Percentiles rank a stretch among this genome's conserved stretches.
These are phyloP conservation scores for Myocastor coypus DNA, from an alignment of 2,113 vertebrate genomes.

Conservation along the genomic window DNA sequence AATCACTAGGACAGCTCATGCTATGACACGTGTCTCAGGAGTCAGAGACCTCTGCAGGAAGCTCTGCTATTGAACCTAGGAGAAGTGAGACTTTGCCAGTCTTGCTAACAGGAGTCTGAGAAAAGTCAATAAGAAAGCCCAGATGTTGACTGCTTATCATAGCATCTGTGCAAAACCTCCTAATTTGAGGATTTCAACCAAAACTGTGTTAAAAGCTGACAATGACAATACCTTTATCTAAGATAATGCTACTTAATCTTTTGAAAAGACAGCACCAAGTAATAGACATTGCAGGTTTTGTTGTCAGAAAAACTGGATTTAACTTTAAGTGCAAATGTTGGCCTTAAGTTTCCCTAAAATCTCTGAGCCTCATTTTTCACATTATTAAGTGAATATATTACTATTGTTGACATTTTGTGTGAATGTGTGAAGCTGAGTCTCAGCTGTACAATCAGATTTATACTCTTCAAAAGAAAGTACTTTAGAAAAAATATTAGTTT, in stretches of 20 bases:
- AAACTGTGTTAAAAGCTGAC: neutral
- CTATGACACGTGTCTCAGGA: neutral
- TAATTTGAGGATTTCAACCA: neutral
- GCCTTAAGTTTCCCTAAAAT: neutral
- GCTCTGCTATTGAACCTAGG: neutral
- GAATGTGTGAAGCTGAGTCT: neutral
- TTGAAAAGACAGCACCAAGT: neutral
- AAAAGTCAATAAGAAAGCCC: neutral
- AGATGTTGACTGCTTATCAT: neutral
- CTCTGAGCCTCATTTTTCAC: neutral
- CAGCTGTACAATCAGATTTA: neutral
- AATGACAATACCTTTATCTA: neutral
- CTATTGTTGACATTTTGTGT: neutral
- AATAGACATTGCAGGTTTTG: neutral
- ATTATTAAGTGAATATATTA: neutral
- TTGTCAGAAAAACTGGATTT: conserved; percentile 21
- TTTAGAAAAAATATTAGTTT: conserved; percentile 23
- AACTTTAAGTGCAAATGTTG: neutral
- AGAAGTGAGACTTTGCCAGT: neutral
- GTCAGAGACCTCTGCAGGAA: neutral
- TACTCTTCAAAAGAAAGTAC: neutral
- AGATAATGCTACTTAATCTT: neutral
- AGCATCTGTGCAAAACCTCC: neutral
- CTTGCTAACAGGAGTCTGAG: neutral
- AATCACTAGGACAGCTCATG: neutral